These are phyloP conservation scores for Pedetes capensis DNA, from an alignment of 2,113 vertebrate species.

Conservation along the genomic window DNA sequence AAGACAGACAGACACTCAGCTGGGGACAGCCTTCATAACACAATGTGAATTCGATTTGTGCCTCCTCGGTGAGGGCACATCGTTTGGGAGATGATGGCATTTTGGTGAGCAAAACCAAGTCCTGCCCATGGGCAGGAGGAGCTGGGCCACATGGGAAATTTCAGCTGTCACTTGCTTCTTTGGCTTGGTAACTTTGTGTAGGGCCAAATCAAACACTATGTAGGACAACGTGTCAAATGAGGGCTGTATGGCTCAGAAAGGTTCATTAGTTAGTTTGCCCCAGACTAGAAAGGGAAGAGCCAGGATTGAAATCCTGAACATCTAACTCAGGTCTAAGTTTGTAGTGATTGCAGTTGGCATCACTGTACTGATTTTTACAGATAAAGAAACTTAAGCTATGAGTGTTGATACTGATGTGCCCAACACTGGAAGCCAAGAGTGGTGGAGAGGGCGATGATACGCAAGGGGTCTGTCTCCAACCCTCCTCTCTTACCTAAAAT, in stretches of 20 bases:
- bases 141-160: not conserved
- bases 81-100: not conserved
- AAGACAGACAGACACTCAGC: not conserved
- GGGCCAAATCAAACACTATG: not conserved
- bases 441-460: not conserved
- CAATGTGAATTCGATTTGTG: not conserved
- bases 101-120: not conserved
- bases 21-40: not conserved
- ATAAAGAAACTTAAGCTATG: not conserved
- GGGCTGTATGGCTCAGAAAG: not conserved
- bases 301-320: not conserved
- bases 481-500: not conserved
- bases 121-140: not conserved
- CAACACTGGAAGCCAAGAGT: not conserved
- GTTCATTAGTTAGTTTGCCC: not conserved
- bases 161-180: not conserved
- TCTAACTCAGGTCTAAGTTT: not conserved
- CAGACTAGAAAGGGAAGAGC: not conserved
- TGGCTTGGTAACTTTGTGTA: not conserved
- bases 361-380: not conserved
- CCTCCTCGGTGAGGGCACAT: not conserved
- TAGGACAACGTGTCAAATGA: not conserved
- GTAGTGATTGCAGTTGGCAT: not conserved
- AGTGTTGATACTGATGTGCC: not conserved
- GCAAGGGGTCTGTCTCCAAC: not conserved